Evolutionary conservation across 2,888 invertebrate species (phyloP).

Genomic region (Megalurothrips usitatus): DNA sequence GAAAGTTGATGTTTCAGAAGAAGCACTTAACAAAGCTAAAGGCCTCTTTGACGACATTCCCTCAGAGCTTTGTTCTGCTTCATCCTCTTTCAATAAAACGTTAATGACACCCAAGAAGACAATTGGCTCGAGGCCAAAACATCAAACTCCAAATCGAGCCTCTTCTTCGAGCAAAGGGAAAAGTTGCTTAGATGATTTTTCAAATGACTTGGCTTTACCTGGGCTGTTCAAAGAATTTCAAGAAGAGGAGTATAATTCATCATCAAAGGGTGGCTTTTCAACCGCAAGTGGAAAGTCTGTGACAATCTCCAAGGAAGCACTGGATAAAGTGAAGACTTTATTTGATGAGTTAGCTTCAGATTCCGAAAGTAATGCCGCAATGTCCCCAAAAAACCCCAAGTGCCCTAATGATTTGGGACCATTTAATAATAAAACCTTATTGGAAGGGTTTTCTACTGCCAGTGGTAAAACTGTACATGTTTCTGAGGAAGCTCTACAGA

Average conservation of each 20-base stretch:
- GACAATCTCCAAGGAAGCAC: background rate
- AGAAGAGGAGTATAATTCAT: no score
- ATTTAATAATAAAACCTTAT: no score
- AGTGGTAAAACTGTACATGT: background rate
- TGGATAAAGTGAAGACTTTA: background rate
- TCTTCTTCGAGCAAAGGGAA: no score
- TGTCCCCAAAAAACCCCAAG: no score
- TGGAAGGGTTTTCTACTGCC: background rate
- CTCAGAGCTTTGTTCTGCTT: background rate
- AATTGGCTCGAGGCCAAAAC: no score
- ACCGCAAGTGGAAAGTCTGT: background rate
- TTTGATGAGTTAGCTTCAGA: background rate
- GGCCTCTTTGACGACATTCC: background rate
- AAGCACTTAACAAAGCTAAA: background rate
- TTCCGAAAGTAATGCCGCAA: background rate
- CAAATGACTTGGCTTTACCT: no score
- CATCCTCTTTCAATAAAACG: background rate
- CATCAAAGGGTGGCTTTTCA: background rate
- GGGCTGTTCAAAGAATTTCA: no score
- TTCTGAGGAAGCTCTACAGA: background rate
- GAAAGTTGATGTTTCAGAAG: background rate
- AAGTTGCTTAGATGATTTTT: no score
- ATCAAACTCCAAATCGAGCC: no score
- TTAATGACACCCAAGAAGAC: no score
- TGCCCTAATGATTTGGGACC: no score